Evolutionary conservation across 2,797 vertebrate genomes (phyloP), one percentile per base, ranked within the genome.

Genomic region (Austrolebias charrua): DNA sequence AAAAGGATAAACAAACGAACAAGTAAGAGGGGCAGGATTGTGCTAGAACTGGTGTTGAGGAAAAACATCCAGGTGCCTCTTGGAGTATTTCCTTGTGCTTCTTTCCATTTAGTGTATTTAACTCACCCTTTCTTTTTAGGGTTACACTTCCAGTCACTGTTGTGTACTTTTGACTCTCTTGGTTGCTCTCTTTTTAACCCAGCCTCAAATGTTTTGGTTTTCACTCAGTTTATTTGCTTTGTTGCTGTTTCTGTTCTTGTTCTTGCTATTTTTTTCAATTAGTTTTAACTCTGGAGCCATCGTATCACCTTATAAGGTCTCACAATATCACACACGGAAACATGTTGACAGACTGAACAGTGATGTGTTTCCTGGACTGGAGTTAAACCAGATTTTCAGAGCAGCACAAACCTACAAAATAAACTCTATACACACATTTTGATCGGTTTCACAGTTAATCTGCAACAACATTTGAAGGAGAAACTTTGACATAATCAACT

Each of bases 371-470:
- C 51, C 60, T 75, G 66, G 47, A 57, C 65, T 67, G 64, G 79
- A 84, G 63, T 69, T 72, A 76, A 85, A 84, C 79, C 78, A 86
- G 78, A 84, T 75, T 79, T 24, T 57, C 68, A 84, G 75, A 86
- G 60, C 63, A 71, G 45, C 33, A 35, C 7, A 35, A 7, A 35
- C 33, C 8, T 9, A 35, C 7, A 7, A 35, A 35, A 35, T 9
- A 35, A 7, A 59, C 49, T 66, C 45, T 58, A 15, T 33, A 66
- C 56, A 58, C 59, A 53, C 5, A 24, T 53, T 54, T 51, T 60
- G 33, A 67, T 53, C 49, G 3, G 5, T 62, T 53, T 71, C 63
- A 66, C 45, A 69, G 63, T 70, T 78, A 65, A 81, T 65, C 69
- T 64, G 16, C 43, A 49, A 16, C 31, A 54, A 19, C 51, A 45